Evolutionary conservation across 2,113 vertebrate species (phyloP), one percentile per base, ranked within the genome.

Genomic region (Eurystomus gularis): DNA sequence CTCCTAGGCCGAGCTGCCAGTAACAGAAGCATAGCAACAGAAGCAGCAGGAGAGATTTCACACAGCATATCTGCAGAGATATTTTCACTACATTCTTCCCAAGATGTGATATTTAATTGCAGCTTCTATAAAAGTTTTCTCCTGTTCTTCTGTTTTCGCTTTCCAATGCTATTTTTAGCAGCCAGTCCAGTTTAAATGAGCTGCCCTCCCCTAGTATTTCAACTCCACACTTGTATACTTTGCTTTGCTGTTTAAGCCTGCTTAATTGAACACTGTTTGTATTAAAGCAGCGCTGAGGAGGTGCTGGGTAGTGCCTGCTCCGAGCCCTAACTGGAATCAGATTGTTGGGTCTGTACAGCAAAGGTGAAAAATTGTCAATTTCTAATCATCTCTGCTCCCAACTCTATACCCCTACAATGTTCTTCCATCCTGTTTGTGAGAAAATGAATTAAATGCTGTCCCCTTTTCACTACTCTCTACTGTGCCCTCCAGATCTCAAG

Each of bases 301-400:
- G 25, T 2, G 17, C 31, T 9, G 69, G 31, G 24, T 11, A 3
- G 37, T 3, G 0, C 16, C 4, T 3, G 29, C 10, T 23, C 7
- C 3, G 6, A 10, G 62, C 33, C 40, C 10, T 3, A 0, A 7
- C 0, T 6, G 16, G 6, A 24, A 1, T n/a, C 7, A 3, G 4
- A 5, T 35, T 42, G 40, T 18, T 19, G 40, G 18, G 48, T 69
- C 29, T 33, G 37, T 17, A 3, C 8, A 7, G 33, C 6, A 24
- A 33, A 33, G 0, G 31, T 9, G 21, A 29, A 64, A 62, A 18
- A n/a, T 5, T 2, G 14, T 29, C 1, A 6, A 2, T 55, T 64
- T 65, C 6, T n/a, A 3, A 8, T 48, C 7, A 12, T 10, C 21
- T 10, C 17, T 26, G n/a, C 13, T 76, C 17, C 29, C 15, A 1